Evolutionary conservation across 2,797 vertebrate species (phyloP).

Genomic region (Spinus olivaceus): DNA sequence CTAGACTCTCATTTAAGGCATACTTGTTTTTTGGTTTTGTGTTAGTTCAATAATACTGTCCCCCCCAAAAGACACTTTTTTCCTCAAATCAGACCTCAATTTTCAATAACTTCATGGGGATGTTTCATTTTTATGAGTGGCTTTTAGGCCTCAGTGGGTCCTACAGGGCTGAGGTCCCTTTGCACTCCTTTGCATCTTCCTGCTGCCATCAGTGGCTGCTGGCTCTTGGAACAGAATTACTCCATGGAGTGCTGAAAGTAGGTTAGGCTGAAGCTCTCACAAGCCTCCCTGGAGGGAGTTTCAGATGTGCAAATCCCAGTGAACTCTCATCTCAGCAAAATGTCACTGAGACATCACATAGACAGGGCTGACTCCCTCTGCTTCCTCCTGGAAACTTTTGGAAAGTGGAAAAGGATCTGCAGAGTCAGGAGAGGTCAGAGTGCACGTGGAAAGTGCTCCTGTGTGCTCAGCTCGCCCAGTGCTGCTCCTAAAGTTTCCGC

Average conservation of each 20-base stretch:
- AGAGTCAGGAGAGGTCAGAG: background rate
- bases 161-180: background rate
- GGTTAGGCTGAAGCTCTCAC: background rate
- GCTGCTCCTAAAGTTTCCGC: background rate
- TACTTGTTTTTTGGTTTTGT: background rate
- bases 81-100: background rate
- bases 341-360: background rate
- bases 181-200: background rate
- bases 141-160: background rate
- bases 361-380: background rate
- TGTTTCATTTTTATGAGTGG: background rate
- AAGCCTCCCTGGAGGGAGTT: background rate
- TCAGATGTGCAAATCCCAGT: slow-evolving; percentile 47
- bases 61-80: background rate
- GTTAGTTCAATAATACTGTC: background rate
- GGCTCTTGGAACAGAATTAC: background rate
- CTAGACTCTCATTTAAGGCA: background rate
- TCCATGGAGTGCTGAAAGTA: background rate
- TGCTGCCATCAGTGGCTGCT: accelerated
- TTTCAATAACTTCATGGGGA: background rate
- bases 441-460: background rate
- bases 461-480: accelerated
- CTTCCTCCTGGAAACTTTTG: slow-evolving; percentile 11
- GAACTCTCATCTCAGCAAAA: background rate
- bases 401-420: background rate